Conservation (phyloP, 2,888 invertebrate genomes). For the Tenodera sinensis region DNA sequence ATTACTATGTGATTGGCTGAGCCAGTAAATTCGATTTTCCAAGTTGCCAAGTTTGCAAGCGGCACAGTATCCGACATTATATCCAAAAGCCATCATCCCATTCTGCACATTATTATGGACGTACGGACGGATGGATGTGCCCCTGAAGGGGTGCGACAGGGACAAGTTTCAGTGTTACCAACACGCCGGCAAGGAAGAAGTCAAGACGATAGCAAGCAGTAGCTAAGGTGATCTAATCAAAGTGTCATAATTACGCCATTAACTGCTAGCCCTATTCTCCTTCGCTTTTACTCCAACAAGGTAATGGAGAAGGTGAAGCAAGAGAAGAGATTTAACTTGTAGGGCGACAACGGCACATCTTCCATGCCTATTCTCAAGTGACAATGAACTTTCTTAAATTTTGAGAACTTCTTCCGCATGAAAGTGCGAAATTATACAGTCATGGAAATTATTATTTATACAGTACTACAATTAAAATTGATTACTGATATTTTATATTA, state of each 20-base stretch:
- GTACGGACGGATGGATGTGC: neutral
- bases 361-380: neutral
- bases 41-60: neutral
- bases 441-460: too few species aligned
- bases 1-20: neutral
- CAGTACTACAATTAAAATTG: too few species aligned
- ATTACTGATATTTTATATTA: too few species aligned
- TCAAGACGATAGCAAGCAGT: neutral
- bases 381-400: neutral
- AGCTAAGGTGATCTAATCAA: conserved; percentile 22
- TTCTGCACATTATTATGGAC: conserved; percentile 2
- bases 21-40: neutral
- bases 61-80: neutral
- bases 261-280: conserved; percentile 25
- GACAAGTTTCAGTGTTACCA: neutral
- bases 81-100: neutral
- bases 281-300: conserved; percentile 18
- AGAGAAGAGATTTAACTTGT: neutral
- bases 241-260: conserved; percentile 29
- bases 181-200: neutral
- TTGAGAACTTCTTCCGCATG: too few species aligned
- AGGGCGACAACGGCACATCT: neutral
- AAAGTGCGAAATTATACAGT: too few species aligned
- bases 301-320: conserved; percentile 3
- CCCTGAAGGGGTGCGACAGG: neutral